Evolutionary conservation across 2,113 vertebrate species (phyloP).

Genomic region (Sylvietta virens): DNA sequence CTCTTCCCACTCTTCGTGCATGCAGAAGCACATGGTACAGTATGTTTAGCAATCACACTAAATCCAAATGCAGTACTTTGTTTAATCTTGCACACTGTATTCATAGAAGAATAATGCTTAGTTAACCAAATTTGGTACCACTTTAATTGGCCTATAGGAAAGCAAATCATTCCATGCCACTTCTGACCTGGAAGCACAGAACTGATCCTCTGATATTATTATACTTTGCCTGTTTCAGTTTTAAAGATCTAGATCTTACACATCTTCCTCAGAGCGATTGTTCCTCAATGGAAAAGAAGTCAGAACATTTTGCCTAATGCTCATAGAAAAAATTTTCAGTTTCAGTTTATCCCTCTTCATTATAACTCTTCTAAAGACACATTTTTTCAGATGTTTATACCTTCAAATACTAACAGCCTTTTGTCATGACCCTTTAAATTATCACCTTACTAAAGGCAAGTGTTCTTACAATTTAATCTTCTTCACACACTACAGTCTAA

Average conservation of each 20-base stretch:
- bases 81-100: not conserved
- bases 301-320: not conserved
- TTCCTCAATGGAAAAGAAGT: not conserved
- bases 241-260: not conserved
- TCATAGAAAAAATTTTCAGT: not conserved
- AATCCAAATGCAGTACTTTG: not conserved
- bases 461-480: slow-evolving; percentile 23
- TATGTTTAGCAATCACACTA: not conserved
- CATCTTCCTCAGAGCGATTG: not conserved
- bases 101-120: not conserved
- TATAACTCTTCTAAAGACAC: not conserved
- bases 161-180: not conserved
- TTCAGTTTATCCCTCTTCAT: not conserved
- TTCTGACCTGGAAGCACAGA: not conserved
- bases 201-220: not conserved
- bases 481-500: not conserved
- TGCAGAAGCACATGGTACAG: not conserved
- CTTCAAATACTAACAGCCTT: slow-evolving; percentile 1
- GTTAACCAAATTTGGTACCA: not conserved
- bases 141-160: not conserved
- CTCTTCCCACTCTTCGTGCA: not conserved
- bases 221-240: not conserved
- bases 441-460: slow-evolving; percentile 4
- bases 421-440: slow-evolving; percentile 7
- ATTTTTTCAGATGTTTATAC: not conserved